These are phyloP conservation scores for Caligus rogercresseyi DNA, from an alignment of 1,140 invertebrate species.

Conservation along the genomic window DNA sequence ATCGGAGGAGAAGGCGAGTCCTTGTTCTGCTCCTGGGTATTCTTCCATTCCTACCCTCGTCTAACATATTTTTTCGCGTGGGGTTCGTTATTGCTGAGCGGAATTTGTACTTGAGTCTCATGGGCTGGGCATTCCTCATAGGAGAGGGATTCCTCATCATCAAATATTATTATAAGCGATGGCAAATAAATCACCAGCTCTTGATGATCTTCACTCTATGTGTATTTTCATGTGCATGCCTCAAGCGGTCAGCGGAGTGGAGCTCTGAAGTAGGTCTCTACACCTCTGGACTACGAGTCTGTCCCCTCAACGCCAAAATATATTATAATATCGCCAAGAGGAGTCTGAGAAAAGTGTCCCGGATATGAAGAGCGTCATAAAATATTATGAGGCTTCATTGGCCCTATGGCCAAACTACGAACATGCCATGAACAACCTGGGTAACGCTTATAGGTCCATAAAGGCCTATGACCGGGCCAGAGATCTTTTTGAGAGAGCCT, in stretches of 20 bases:
- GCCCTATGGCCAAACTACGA: constrained; percentile 75
- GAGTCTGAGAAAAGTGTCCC: constrained; percentile 52
- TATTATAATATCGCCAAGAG: constrained; percentile 86
- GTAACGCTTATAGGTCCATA: constrained; percentile 47
- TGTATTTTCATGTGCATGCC: constrained; percentile 43
- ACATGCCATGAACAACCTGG: constrained; percentile 92
- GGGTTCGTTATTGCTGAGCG: constrained; percentile 79
- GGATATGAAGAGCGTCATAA: constrained; percentile 40
- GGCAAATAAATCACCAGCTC: too few relatives aligned
- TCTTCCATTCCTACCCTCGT: constrained; percentile 75
- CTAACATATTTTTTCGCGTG: constrained; percentile 72
- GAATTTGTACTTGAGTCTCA: constrained; percentile 61
- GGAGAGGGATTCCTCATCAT: constrained; percentile 22
- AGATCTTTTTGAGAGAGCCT: constrained; percentile 48
- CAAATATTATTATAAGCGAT: too few relatives aligned
- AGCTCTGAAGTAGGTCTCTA: constrained; percentile 51
- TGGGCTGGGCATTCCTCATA: constrained; percentile 60
- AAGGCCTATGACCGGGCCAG: constrained; percentile 51
- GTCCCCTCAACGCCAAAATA: constrained; percentile 32
- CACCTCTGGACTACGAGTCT: constrained; percentile 40
- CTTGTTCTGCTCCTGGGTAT: constrained; percentile 33
- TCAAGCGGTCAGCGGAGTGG: constrained; percentile 58
- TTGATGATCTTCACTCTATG: too few relatives aligned
- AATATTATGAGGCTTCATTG: constrained; percentile 54
- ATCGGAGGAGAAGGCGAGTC: constrained; percentile 19